Percentiles rank a stretch among this genome's conserved stretches.
These are phyloP conservation scores for Scaeva pyrastri DNA, from an alignment of 2,888 invertebrate species.

Conservation along the genomic window DNA sequence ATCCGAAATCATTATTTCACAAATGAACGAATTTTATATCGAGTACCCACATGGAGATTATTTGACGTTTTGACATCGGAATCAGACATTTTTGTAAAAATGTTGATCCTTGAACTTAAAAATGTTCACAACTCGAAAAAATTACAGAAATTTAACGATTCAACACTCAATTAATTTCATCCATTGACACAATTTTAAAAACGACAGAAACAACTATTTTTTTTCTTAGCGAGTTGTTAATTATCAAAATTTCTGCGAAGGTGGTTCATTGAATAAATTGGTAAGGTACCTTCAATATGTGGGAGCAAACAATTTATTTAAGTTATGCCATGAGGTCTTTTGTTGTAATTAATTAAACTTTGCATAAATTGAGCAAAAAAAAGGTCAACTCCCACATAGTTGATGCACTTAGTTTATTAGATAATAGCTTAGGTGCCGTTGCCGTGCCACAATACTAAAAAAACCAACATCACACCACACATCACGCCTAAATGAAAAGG, in stretches of 20 bases:
- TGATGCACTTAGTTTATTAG: conserved; percentile 34
- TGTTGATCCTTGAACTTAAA: too few relatives aligned
- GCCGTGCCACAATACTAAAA: conserved; percentile 10
- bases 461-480: not conserved
- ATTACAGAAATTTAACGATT: too few relatives aligned
- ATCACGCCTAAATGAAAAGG: conserved; percentile 3
- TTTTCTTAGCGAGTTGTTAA: not conserved
- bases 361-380: conserved; percentile 8
- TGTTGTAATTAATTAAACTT: not conserved
- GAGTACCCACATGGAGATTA: too few relatives aligned
- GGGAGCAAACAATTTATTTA: not conserved
- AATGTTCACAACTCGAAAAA: too few relatives aligned
- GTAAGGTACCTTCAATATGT: not conserved
- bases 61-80: too few relatives aligned
- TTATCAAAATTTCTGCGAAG: not conserved
- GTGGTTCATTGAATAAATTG: not conserved
- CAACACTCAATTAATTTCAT: too few relatives aligned
- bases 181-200: not conserved
- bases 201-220: not conserved
- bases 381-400: conserved; percentile 25
- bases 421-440: conserved; percentile 11
- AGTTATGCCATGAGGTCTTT: not conserved
- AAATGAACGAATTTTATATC: too few relatives aligned
- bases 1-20: too few relatives aligned
- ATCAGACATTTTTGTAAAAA: too few relatives aligned